Conservation (phyloP, 2,113 vertebrate species). For the Burhinus oedicnemus region DNA sequence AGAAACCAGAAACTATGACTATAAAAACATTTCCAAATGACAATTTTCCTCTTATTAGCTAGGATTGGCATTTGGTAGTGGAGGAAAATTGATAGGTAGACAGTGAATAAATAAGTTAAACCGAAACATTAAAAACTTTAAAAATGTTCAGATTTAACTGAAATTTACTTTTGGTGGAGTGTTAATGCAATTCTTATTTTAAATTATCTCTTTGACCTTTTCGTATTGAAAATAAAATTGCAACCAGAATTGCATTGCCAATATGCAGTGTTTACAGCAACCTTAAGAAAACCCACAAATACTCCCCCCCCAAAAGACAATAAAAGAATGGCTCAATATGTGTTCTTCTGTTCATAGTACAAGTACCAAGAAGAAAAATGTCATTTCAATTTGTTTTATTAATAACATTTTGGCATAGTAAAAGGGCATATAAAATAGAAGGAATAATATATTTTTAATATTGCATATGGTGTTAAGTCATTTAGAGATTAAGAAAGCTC, state of each 20-base stretch:
- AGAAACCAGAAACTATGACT: not conserved
- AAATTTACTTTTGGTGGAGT: not conserved
- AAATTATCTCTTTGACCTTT: not conserved
- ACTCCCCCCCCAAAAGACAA: not conserved
- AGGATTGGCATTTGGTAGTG: not conserved
- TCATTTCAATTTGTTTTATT: not conserved
- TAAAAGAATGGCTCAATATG: not conserved
- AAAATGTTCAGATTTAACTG: not conserved
- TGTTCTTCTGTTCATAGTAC: not conserved
- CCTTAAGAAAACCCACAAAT: not conserved
- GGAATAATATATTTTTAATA: not conserved
- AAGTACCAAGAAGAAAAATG: not conserved
- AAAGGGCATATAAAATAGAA: not conserved
- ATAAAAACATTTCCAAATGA: not conserved
- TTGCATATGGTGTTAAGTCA: rapidly evolving
- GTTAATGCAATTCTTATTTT: not conserved
- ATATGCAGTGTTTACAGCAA: not conserved
- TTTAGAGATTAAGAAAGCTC: not conserved
- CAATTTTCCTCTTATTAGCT: not conserved
- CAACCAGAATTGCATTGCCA: not conserved
- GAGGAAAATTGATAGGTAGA: not conserved
- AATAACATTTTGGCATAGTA: not conserved
- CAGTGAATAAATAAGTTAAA: not conserved
- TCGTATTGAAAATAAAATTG: not conserved
- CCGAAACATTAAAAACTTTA: not conserved